Percentiles rank a stretch among this genome's conserved stretches.
phyloP scores from a whole-genome alignment of 2,888 invertebrate genomes.

The Pedicia rivosa region DNA sequence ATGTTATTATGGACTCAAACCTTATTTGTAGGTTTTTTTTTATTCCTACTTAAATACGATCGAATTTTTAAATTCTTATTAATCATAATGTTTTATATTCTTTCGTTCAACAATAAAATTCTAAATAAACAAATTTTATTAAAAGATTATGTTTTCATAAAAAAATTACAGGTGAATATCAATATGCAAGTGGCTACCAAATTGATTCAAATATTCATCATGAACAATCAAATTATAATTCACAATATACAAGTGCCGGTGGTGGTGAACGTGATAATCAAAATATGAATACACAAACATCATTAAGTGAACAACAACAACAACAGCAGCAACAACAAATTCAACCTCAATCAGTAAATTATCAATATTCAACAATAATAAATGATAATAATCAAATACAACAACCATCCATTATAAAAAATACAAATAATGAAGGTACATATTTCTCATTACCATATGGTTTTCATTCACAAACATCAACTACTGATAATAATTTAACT shows the following conservation, averaged over 20 bases:
- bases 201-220: constrained; percentile 20
- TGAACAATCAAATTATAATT: constrained; percentile 3
- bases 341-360: background rate
- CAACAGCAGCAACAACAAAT: constrained; percentile 2
- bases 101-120: too few relatives aligned
- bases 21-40: too few relatives aligned
- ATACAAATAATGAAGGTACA: constrained; percentile 12
- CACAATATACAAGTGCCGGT: constrained; percentile 18
- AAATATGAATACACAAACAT: constrained; percentile 10
- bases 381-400: background rate
- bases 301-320: background rate
- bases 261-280: background rate
- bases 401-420: background rate
- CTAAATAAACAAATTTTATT: too few relatives aligned
- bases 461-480: constrained; percentile 19
- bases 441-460: constrained; percentile 27
- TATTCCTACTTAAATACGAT: too few relatives aligned
- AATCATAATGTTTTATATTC: too few relatives aligned
- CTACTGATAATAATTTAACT: constrained; percentile 2
- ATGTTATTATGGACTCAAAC: too few relatives aligned
- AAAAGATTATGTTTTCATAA: too few relatives aligned
- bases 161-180: constrained; percentile 39
- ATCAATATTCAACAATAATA: too few relatives aligned
- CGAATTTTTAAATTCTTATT: too few relatives aligned
- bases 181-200: constrained; percentile 47